These are phyloP conservation scores for Zoanthus sansibaricus DNA, from an alignment of 92 coral and sea anemone genomes.

Conservation along the genomic window DNA sequence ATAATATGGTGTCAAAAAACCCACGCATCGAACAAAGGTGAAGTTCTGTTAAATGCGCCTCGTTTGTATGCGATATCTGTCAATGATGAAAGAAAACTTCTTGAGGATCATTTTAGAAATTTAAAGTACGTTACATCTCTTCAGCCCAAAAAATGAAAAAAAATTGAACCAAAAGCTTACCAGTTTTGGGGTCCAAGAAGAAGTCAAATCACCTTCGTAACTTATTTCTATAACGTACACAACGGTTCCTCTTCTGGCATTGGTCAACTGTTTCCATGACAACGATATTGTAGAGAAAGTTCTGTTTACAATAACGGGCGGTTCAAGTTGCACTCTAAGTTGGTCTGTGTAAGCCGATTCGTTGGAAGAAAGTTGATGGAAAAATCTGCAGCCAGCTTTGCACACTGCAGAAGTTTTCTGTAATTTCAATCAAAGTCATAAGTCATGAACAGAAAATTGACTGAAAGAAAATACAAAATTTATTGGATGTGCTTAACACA, in stretches of 20 bases:
- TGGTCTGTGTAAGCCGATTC: conserved; percentile 31
- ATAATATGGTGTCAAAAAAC: not conserved
- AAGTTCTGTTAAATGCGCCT: not conserved
- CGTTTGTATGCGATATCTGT: conserved; percentile 12
- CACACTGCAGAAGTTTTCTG: conserved; percentile 17
- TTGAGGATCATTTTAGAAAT: too few relatives aligned
- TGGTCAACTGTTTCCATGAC: conserved; percentile 30
- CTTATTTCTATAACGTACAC: conserved; percentile 46
- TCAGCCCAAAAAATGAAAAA: not conserved
- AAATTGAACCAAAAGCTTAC: not conserved
- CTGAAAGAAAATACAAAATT: not conserved
- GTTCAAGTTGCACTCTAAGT: not conserved
- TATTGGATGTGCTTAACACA: not conserved
- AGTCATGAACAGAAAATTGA: not conserved
- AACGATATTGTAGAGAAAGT: conserved; percentile 31
- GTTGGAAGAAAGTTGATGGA: not conserved
- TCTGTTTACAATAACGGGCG: not conserved
- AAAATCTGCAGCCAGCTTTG: conserved; percentile 24
- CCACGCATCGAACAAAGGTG: conserved; percentile 14
- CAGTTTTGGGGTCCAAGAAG: not conserved
- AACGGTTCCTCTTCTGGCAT: conserved; percentile 18
- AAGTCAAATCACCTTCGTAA: conserved; percentile 33
- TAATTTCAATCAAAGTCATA: not conserved
- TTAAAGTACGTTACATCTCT: not conserved
- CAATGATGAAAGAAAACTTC: not conserved